Base-by-base conservation (phyloP, 1,140 invertebrate genomes). In the Pogonomyrmex californicus region DNA sequence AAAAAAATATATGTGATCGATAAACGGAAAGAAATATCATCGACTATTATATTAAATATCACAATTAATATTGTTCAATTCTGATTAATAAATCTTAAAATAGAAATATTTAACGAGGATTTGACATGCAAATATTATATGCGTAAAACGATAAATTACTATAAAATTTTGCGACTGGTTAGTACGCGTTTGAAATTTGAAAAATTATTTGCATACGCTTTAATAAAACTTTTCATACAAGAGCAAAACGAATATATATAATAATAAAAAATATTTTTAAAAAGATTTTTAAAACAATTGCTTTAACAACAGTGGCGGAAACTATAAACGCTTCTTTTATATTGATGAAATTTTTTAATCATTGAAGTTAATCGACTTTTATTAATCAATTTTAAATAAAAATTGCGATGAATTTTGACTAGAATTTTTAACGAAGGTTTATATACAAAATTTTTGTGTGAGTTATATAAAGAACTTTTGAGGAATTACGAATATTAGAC, bases 341-440 rank as follows among this genome's bases (percentile, higher is more conserved):
- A 38, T 44, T 1, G 17, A 5, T 14, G 10, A 2, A 30, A 58
- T 14, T 54, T 82, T 4, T 23, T 23, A 23, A 23, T 23, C 23
- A 23, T 23, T 23, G 23, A 23, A 44, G 44, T 82, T 82, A 47
- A 58, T 58, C 30, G 14, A 70, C 23, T 44, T 71, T 71, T 58
- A 60, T 82, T 56, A 82, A 23, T 1, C 7, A 71, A 6, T 66
- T 10, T 66, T 49, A 56, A 71, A 56, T 41, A 75, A 30, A 66
- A 51, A 38, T 63, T 44, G 38, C 30, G 10, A 36, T 17, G 51
- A n/a, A 49, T 6, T 14, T 23, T 71, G 58, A 82, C 54, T 58
- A 71, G 1, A 23, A 82, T 58, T 47, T 47, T 44, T 41, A 38
- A 73, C 4, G 38, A n/a, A 60, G 0, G 1, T n/a, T 63, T 9